Evolutionary conservation across 2,113 vertebrate genomes (phyloP), one percentile per base, ranked within the genome.

Genomic region (Chloropsis hardwickii): DNA sequence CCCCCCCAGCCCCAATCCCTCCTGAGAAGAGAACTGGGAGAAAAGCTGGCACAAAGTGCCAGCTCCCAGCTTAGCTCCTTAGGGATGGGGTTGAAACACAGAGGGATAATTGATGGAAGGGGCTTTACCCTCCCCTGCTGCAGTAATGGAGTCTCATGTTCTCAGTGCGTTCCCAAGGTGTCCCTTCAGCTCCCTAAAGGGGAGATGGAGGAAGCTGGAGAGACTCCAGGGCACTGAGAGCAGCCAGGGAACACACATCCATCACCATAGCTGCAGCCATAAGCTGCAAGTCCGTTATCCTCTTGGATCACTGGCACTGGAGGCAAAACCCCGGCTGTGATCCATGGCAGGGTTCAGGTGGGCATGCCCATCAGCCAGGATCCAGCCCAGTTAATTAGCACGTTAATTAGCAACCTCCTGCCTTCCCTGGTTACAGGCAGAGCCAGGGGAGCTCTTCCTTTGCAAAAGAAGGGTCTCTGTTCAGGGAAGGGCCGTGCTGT

Each of bases 401-500:
- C 1, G 0, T 11, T 37, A 28, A 83, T 62, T 9, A 61, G 42
- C 37, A 47, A 47, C 35, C 44, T 92, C 64, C 67, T 74, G 64
- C 67, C 45, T 65, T 24, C 40, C 54, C 58, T 12, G 7, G 18
- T 29, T 23, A 70, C 29, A 58, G 53, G 57, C 33, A 85, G 78
- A 84, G 60, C n/a, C 27, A 21, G 29, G 12, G 35, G 33, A 91
- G 66, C 40, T 73, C 81, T 5, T 9, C 37, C 37, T 64, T 45
- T 35, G 58, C 54, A 45, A 65, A 22, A 70, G 62, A 88, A 58
- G 48, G 31, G 22, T 58, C 23, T 78, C 60, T 45, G 20, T 47
- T 39, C 16, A 17, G 40, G 47, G 45, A 54, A 37, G n/a, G 40
- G 13, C 0, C 0, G 14, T 66, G 35, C 64, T 2, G 0, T 14